phyloP scores from a whole-genome alignment of 2,797 vertebrate genomes.

The Danio jaintianensis region DNA sequence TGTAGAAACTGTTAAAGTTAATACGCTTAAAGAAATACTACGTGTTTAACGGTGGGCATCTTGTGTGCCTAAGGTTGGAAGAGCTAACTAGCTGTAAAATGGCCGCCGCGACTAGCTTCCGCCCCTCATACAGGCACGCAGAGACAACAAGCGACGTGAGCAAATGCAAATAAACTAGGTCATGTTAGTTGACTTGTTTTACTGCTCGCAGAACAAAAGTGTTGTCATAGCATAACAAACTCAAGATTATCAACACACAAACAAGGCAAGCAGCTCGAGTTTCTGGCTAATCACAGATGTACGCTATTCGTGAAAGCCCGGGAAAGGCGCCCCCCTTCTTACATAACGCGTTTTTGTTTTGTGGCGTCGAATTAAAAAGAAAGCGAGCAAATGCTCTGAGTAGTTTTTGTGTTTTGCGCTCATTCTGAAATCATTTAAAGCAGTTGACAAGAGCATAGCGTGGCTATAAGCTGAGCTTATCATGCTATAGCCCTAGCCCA shows the following conservation, averaged over 20 bases:
- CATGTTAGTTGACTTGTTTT: not conserved
- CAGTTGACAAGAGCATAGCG: not conserved
- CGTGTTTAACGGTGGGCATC: slow-evolving; percentile 62
- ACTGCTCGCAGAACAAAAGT: not conserved
- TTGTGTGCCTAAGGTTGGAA: slow-evolving; percentile 53
- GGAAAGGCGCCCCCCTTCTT: slow-evolving; percentile 69
- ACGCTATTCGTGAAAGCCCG: slow-evolving; percentile 72
- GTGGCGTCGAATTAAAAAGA: not conserved
- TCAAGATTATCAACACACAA: not conserved
- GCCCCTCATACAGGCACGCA: slow-evolving; percentile 70
- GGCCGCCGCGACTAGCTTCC: slow-evolving; percentile 82
- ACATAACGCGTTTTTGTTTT: slow-evolving; percentile 37
- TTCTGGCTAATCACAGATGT: slow-evolving; percentile 70
- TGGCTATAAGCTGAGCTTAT: slow-evolving; percentile 62
- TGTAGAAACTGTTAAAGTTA: not conserved
- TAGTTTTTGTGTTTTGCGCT: not conserved
- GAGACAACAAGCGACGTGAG: not conserved
- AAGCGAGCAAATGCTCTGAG: fast-evolving
- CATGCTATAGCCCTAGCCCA: slow-evolving; percentile 55
- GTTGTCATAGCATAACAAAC: not conserved
- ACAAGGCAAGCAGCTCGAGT: slow-evolving; percentile 46
- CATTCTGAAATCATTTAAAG: not conserved
- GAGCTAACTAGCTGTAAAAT: slow-evolving; percentile 79
- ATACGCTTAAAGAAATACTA: slow-evolving; percentile 1
- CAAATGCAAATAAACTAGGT: not conserved